phyloP scores from a whole-genome alignment of 2,113 vertebrate species.

The Emberiza fucata region DNA sequence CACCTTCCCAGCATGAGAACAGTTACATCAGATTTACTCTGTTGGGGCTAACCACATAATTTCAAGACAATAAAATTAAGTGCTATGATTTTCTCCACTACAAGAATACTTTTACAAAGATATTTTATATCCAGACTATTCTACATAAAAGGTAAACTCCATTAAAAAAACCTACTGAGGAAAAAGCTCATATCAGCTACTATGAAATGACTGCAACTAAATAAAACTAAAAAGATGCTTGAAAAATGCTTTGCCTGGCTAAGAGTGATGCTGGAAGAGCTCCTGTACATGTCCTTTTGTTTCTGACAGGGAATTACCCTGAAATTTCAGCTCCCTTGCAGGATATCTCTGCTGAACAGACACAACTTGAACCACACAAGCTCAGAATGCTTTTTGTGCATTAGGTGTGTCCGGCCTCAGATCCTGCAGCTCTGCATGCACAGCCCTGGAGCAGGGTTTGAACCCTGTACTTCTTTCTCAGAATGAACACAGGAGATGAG shows the following conservation, averaged over 20 bases:
- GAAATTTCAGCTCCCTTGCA: background rate
- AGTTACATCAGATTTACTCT: background rate
- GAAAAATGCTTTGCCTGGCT: background rate
- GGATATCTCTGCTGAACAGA: background rate
- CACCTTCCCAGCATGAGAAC: background rate
- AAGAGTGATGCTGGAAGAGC: background rate
- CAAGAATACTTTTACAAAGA: background rate
- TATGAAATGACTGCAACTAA: background rate
- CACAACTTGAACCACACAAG: background rate
- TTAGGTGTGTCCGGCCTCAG: background rate
- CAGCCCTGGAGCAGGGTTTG: background rate
- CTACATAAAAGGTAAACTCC: background rate
- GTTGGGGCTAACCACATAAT: background rate
- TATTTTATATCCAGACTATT: background rate
- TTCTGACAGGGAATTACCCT: background rate
- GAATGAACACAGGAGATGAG: background rate
- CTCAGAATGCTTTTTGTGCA: background rate
- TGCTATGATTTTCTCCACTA: background rate
- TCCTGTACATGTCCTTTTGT: background rate
- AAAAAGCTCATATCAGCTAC: background rate
- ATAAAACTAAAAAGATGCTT: background rate
- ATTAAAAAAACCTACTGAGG: background rate
- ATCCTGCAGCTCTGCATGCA: background rate
- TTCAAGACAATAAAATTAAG: background rate
- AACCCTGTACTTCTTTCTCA: background rate